A percentile compares a stretch with the other conserved stretches of the same genome.
Conservation (phyloP, 2,113 vertebrate genomes). For the Camelus dromedarius region DNA sequence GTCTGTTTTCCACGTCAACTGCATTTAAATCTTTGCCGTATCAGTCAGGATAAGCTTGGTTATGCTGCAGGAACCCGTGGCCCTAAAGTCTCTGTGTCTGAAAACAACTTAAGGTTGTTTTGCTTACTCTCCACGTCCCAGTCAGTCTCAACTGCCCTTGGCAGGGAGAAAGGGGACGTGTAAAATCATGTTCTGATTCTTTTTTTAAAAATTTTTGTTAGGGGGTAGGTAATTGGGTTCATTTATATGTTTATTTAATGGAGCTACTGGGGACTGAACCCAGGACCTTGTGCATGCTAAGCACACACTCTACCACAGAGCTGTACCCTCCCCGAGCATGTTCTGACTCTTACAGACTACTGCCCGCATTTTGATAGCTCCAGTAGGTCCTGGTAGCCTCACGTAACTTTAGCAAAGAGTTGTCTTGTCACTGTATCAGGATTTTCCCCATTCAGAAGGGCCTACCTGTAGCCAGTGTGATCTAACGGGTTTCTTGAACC, state of each 20-base stretch:
- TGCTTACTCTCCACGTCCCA: background rate
- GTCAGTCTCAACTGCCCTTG: background rate
- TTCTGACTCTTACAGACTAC: background rate
- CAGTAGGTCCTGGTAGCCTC: background rate
- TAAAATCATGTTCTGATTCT: conserved; percentile 1
- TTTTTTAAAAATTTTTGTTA: background rate
- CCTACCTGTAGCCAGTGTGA: background rate
- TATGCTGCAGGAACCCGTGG: background rate
- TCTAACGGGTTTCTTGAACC: background rate
- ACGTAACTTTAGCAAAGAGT: conserved; percentile 1
- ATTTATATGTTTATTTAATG: too few species aligned
- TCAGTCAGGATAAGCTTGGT: background rate
- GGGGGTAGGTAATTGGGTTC: too few species aligned
- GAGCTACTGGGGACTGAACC: too few species aligned
- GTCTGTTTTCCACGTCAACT: background rate
- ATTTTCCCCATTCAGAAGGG: background rate
- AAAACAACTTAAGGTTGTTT: background rate
- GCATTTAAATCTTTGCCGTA: background rate
- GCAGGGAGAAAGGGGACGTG: background rate
- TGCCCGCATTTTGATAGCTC: background rate
- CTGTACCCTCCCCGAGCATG: too few species aligned
- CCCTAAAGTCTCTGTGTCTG: background rate
- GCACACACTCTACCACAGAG: too few species aligned
- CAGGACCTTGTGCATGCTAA: too few species aligned
- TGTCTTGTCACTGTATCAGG: background rate